A percentile compares a stretch with the other conserved stretches of the same genome.
Evolutionary conservation across 2,888 invertebrate species (phyloP).

Genomic region (Tinea trinotella): DNA sequence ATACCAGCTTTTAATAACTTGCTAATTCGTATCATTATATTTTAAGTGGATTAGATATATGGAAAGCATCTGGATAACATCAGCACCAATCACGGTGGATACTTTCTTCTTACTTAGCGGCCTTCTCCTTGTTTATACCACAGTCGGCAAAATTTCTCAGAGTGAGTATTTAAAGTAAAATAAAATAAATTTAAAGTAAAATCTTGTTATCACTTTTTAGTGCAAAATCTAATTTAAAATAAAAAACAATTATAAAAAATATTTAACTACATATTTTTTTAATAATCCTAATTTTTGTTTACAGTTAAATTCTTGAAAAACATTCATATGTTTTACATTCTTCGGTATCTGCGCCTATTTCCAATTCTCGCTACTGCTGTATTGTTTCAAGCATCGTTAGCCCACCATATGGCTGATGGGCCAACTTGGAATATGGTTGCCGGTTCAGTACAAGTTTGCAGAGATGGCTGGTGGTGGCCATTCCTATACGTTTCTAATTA

Average conservation of each 20-base stretch:
- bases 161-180: too few relatives aligned
- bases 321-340: conserved; percentile 38
- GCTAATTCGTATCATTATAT: too few relatives aligned
- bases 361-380: conserved; percentile 38
- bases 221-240: too few relatives aligned
- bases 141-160: conserved; percentile 21
- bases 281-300: conserved; percentile 25
- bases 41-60: conserved; percentile 21
- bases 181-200: too few relatives aligned
- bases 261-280: too few relatives aligned
- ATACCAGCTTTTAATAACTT: too few relatives aligned
- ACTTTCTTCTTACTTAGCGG: conserved; percentile 25
- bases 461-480: conserved; percentile 59
- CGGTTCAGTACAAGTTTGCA: conserved; percentile 37
- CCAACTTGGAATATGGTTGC: conserved; percentile 45
- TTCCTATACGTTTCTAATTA: conserved; percentile 65
- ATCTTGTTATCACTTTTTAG: too few relatives aligned
- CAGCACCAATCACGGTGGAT: conserved; percentile 24
- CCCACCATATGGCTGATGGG: conserved; percentile 36
- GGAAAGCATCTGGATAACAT: conserved; percentile 20
- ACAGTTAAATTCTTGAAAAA: conserved; percentile 39
- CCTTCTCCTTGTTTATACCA: conserved; percentile 23
- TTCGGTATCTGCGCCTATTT: conserved; percentile 40
- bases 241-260: too few relatives aligned
- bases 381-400: conserved; percentile 35